phyloP scores from a whole-genome alignment of 2,113 vertebrate genomes.

The Sarotherodon lohbergeri region DNA sequence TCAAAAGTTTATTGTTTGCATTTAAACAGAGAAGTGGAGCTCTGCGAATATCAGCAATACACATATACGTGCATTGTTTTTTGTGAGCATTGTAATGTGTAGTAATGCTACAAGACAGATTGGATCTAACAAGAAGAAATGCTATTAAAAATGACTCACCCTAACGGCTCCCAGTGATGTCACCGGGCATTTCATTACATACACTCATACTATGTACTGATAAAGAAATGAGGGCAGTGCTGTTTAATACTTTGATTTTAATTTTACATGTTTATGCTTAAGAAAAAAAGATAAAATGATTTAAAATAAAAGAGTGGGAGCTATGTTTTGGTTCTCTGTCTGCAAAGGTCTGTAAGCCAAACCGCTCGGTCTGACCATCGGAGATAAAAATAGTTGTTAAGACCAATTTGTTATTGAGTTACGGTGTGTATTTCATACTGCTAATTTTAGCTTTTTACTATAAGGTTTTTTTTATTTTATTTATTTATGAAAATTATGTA shows the following conservation, averaged over 20 bases:
- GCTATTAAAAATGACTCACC: neutral
- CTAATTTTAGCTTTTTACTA: neutral
- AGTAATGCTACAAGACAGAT: neutral
- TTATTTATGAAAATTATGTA: neutral
- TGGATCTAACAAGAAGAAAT: neutral
- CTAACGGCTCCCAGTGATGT: neutral
- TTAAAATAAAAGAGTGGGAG: fast-evolving
- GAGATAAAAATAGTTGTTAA: neutral
- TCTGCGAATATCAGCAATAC: neutral
- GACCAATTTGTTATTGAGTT: neutral
- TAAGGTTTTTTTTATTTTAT: neutral
- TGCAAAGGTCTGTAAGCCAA: neutral
- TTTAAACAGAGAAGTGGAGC: neutral
- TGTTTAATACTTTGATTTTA: neutral
- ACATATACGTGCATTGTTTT: neutral
- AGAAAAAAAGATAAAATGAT: neutral
- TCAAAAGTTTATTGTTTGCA: neutral
- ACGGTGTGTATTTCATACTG: neutral
- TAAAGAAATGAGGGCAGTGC: neutral
- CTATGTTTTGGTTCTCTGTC: neutral
- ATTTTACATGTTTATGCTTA: neutral
- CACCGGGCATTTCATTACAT: fast-evolving
- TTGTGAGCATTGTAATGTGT: neutral
- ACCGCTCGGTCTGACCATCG: neutral
- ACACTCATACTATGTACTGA: neutral